These are phyloP conservation scores for Cryptoblepharus egeriae DNA, from an alignment of 2,797 vertebrate genomes.

Conservation along the genomic window DNA sequence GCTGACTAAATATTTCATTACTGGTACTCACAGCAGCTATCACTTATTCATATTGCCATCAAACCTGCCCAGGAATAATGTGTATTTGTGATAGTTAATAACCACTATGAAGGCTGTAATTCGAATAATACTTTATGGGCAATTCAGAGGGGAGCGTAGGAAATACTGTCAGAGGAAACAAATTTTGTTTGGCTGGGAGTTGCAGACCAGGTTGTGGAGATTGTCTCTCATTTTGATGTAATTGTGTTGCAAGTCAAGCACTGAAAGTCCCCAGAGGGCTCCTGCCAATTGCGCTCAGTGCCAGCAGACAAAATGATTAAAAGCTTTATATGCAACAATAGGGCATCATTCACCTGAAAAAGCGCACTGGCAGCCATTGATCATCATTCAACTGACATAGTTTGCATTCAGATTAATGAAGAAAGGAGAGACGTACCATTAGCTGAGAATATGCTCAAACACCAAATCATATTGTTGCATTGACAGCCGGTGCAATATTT, in stretches of 20 bases:
- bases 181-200: constrained; percentile 7
- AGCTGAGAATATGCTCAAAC: neutral
- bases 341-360: constrained; percentile 17
- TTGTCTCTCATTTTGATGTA: constrained; percentile 21
- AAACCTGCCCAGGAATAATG: neutral
- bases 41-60: constrained; percentile 40
- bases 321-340: neutral
- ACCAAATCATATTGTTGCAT: neutral
- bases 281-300: fast-evolving
- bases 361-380: neutral
- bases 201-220: fast-evolving
- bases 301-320: neutral
- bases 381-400: neutral
- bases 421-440: neutral
- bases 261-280: neutral
- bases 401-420: neutral
- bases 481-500: neutral
- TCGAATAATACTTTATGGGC: constrained; percentile 30
- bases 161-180: constrained; percentile 9
- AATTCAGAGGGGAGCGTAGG: constrained; percentile 14
- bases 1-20: constrained; percentile 48
- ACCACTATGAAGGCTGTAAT: neutral
- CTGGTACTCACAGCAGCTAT: neutral
- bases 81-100: constrained; percentile 18
- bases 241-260: fast-evolving